These are phyloP conservation scores for Ptilodon capucinus DNA, from an alignment of 2,888 invertebrate species.

Conservation along the genomic window DNA sequence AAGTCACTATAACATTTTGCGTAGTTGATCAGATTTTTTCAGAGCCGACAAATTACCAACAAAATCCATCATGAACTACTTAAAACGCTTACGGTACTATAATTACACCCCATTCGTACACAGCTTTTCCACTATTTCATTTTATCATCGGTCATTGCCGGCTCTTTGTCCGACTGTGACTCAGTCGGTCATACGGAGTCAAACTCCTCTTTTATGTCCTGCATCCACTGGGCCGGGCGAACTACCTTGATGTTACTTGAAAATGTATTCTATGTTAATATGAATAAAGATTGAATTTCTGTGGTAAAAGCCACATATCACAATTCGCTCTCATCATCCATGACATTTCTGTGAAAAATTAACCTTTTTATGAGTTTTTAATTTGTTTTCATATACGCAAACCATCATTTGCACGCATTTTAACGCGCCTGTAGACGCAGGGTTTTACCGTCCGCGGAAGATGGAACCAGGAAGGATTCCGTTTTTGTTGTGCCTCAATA, in stretches of 20 bases:
- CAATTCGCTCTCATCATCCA: too few relatives aligned
- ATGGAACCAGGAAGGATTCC: slow-evolving; percentile 55
- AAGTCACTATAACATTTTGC: not conserved
- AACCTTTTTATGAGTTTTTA: too few relatives aligned
- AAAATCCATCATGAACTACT: not conserved
- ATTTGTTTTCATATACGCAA: too few relatives aligned
- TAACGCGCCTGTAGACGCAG: too few relatives aligned
- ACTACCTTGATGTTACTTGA: too few relatives aligned
- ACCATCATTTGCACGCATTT: too few relatives aligned
- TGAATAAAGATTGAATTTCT: too few relatives aligned
- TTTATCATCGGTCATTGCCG: slow-evolving; percentile 52
- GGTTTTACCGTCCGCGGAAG: slow-evolving; percentile 44
- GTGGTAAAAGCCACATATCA: too few relatives aligned
- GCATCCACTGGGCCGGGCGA: too few relatives aligned
- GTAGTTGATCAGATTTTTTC: not conserved
- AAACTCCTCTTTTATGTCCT: slow-evolving; percentile 37
- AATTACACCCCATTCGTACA: slow-evolving; percentile 39
- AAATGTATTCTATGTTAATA: too few relatives aligned
- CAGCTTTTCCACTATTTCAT: slow-evolving; percentile 54
- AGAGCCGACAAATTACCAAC: not conserved
- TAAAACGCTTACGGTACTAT: slow-evolving; percentile 1
- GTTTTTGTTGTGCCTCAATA: slow-evolving; percentile 46
- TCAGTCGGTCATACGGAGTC: slow-evolving; percentile 41
- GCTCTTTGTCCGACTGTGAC: slow-evolving; percentile 59
- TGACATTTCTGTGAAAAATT: too few relatives aligned